A percentile compares a stretch with the other conserved stretches of the same genome.
Evolutionary conservation across 1,140 invertebrate genomes (phyloP).

Genomic region (Lucilia cuprina): DNA sequence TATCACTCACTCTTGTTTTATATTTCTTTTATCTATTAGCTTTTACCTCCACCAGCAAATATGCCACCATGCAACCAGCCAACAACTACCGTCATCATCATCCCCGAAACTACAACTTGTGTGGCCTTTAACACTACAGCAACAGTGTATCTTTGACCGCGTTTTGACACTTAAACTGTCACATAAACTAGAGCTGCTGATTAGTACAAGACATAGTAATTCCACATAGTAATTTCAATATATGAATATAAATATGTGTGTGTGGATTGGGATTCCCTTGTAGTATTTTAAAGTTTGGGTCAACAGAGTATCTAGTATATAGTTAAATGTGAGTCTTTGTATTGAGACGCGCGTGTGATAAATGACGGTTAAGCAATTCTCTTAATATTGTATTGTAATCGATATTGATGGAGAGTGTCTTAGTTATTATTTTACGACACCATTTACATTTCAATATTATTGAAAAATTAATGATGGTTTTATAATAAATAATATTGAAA

Average conservation of each 20-base stretch:
- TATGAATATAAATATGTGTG: too few relatives aligned
- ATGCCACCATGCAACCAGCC: not conserved
- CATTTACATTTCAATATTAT: not conserved
- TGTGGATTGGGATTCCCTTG: not conserved
- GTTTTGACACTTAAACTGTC: conserved; percentile 39
- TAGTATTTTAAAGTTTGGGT: not conserved
- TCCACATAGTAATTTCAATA: not conserved
- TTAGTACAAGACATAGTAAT: conserved; percentile 30
- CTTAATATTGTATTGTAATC: not conserved
- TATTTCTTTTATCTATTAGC: not conserved
- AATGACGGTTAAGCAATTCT: conserved; percentile 21
- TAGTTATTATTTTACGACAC: not conserved
- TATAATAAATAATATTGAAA: not conserved
- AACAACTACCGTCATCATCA: not conserved
- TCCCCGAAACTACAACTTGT: not conserved
- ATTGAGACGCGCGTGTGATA: conserved; percentile 23
- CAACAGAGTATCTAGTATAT: too few relatives aligned
- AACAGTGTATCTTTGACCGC: conserved; percentile 16
- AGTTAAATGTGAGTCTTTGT: too few relatives aligned
- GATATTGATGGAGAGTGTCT: not conserved
- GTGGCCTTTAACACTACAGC: not conserved
- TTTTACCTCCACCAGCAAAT: not conserved
- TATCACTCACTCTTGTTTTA: not conserved
- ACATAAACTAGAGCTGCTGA: conserved; percentile 39
- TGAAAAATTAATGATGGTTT: not conserved